Evolutionary conservation across 2,113 vertebrate species (phyloP), one percentile per base, ranked within the genome.

Genomic region (Heterochromis multidens): DNA sequence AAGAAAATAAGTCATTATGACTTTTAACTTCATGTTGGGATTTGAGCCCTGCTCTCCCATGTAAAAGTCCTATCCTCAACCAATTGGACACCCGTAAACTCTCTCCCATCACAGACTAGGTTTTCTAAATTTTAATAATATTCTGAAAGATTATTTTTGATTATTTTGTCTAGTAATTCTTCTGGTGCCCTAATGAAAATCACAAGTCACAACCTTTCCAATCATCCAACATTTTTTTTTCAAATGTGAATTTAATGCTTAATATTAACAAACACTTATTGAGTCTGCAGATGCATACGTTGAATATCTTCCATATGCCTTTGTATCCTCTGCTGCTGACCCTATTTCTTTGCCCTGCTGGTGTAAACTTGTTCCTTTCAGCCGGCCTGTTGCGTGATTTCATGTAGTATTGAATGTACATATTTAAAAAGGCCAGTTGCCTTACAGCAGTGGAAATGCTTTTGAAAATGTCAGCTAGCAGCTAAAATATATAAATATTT

Each of bases 401-500:
- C 58, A 79, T 76, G 49, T 21, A 29, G 29, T 23, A 59, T 58
- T 70, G 52, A 85, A 86, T 76, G 58, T 79, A 88, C 21, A 65
- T 63, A 40, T 88, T 80, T 27, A 52, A 49, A 91, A 92, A 83
- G 87, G 82, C 85, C 82, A 90, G 23, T 78, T 89, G 87, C 67
- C 89, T 85, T 7, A 43, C 58, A 89, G 91, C 77, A 58, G 17
- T 46, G 57, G 56, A 81, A 82, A 78, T 58, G 46, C 87, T 74
- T 79, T 81, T 62, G 56, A 84, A 85, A 92, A 94, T 88, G 90
- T 91, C 88, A 92, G 52, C 37, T 79, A 43, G 76, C 80, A 74
- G 65, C 19, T 40, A 57, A 43, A 27, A 40, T 7, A 57, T n/a
- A 35, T 49, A 54, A 29, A 25, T n/a, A 80, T 56, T 21, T 61